Evolutionary conservation across 2,797 vertebrate species (phyloP).

Genomic region (Typhlichthys subterraneus): DNA sequence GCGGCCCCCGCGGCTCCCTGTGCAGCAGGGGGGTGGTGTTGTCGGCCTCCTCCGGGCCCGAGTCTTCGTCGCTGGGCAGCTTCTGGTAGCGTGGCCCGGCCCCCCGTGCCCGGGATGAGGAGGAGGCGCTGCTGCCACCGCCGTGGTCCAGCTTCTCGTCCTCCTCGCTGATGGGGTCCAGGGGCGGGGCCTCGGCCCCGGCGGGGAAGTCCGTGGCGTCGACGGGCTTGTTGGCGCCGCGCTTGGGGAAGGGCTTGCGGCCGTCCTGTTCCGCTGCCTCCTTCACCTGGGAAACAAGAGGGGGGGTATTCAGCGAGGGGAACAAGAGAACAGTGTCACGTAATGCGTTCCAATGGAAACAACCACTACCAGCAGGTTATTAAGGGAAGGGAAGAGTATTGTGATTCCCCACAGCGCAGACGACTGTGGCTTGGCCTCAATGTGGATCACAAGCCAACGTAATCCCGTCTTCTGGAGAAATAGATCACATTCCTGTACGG

Average conservation of each 20-base stretch:
- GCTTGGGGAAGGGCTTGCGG: constrained; percentile 84
- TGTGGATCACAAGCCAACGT: background rate
- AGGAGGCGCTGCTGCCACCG: constrained; percentile 61
- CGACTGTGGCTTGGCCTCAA: background rate
- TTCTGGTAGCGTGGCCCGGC: constrained; percentile 86
- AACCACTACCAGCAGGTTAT: constrained; percentile 44
- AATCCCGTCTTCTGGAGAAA: constrained; percentile 13
- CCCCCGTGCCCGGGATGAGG: constrained; percentile 81
- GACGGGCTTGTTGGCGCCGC: constrained; percentile 83
- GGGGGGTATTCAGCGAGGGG: constrained; percentile 42
- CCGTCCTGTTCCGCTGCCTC: constrained; percentile 84
- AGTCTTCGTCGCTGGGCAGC: constrained; percentile 91
- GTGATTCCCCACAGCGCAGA: constrained; percentile 7
- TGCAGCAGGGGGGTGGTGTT: constrained; percentile 90
- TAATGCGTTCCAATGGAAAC: constrained; percentile 52
- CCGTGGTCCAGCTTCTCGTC: constrained; percentile 90
- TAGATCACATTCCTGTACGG: constrained; percentile 4
- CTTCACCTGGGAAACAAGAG: constrained; percentile 67
- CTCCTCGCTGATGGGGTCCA: constrained; percentile 97
- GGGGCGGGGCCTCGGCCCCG: constrained; percentile 81
- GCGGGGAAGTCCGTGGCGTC: constrained; percentile 84
- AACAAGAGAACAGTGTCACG: constrained; percentile 41
- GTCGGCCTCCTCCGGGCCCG: constrained; percentile 85
- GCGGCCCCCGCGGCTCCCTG: constrained; percentile 69
- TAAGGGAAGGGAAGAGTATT: constrained; percentile 35